phyloP scores from a whole-genome alignment of 2,113 vertebrate species.

The Onychostoma macrolepis region DNA sequence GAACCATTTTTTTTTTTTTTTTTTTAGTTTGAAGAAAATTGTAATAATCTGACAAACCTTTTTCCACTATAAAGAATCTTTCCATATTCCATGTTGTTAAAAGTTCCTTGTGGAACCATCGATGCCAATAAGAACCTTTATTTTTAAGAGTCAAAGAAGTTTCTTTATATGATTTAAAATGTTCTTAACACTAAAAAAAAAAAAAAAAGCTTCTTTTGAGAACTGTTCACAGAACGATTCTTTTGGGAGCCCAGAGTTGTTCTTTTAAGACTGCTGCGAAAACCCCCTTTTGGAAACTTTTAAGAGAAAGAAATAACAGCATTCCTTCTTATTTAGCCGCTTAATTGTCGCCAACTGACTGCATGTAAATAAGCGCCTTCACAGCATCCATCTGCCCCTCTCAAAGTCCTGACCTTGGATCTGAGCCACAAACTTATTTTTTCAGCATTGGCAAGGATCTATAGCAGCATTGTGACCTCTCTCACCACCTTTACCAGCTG shows the following conservation, averaged over 20 bases:
- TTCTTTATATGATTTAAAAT: background rate
- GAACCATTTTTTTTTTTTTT: too few relatives aligned
- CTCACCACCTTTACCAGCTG: slow-evolving; percentile 49
- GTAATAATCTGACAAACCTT: too few relatives aligned
- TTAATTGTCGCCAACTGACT: slow-evolving; percentile 77
- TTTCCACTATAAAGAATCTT: too few relatives aligned
- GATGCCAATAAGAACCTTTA: too few relatives aligned
- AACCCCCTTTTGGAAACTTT: background rate
- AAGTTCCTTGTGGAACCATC: too few relatives aligned
- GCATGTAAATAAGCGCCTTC: slow-evolving; percentile 73
- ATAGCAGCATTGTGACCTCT: slow-evolving; percentile 62
- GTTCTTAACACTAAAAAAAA: background rate
- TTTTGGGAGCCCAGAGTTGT: background rate
- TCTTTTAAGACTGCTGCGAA: background rate
- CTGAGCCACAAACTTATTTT: slow-evolving; percentile 79
- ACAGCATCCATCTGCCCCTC: slow-evolving; percentile 70
- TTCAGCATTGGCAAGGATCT: slow-evolving; percentile 73
- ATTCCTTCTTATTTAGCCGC: slow-evolving; percentile 70
- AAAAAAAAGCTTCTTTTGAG: too few relatives aligned
- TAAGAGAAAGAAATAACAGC: slow-evolving; percentile 60
- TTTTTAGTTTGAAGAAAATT: too few relatives aligned
- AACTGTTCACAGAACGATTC: too few relatives aligned
- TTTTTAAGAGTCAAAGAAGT: background rate
- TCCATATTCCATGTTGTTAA: too few relatives aligned
- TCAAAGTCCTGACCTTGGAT: slow-evolving; percentile 79